Conservation (phyloP, 2,113 vertebrate genomes). For the Ornithorhynchus anatinus region DNA sequence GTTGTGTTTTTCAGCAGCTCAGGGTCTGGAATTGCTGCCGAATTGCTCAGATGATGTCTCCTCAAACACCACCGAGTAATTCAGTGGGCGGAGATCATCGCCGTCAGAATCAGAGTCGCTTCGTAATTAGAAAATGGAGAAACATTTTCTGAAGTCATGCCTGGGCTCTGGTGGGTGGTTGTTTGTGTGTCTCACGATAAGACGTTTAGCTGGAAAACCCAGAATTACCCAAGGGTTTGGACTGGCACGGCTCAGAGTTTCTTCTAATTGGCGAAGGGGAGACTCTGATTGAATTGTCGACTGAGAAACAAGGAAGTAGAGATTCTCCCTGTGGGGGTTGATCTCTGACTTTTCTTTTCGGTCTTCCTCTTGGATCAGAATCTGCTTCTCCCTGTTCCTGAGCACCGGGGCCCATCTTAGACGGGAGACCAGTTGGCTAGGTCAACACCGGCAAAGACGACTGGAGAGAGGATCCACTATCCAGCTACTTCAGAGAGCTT, state of each 20-base stretch:
- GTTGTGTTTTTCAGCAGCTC: too few species aligned
- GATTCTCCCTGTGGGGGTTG: background rate
- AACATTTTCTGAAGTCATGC: constrained; percentile 48
- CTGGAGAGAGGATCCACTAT: background rate
- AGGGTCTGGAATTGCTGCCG: background rate
- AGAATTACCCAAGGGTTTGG: constrained; percentile 43
- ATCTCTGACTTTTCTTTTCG: background rate
- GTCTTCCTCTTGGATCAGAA: rapidly evolving
- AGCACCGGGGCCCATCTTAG: background rate
- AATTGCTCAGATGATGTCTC: constrained; percentile 26
- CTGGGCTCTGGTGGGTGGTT: constrained; percentile 24
- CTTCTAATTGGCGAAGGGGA: constrained; percentile 37
- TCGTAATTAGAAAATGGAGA: constrained; percentile 28
- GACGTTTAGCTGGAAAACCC: constrained; percentile 16
- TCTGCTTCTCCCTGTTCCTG: background rate
- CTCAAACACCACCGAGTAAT: background rate
- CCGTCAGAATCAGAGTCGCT: constrained; percentile 33
- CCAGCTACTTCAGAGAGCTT: background rate
- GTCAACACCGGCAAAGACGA: background rate
- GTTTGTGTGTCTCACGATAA: constrained; percentile 22
- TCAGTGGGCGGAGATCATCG: constrained; percentile 20
- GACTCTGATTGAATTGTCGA: background rate
- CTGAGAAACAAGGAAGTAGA: background rate
- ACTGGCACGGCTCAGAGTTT: constrained; percentile 30
- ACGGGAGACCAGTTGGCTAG: background rate